A percentile compares a stretch with the other conserved stretches of the same genome.
Evolutionary conservation across 2,888 invertebrate species (phyloP).

Genomic region (Nymphalis c-album): DNA sequence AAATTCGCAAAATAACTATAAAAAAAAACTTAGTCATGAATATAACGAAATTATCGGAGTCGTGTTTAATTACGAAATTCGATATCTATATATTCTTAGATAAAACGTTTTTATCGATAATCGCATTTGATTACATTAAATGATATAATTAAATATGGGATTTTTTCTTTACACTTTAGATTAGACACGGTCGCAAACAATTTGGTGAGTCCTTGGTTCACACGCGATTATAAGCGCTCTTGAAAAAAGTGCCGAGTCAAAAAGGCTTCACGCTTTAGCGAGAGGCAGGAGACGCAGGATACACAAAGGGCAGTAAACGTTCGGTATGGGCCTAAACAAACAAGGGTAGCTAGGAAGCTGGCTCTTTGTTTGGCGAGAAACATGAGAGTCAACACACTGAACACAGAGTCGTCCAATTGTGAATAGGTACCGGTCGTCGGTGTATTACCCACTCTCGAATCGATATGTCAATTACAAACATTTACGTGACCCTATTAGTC

Average conservation of each 20-base stretch:
- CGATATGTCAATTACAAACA: conserved; percentile 33
- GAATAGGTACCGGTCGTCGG: conserved; percentile 28
- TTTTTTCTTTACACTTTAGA: conserved; percentile 19
- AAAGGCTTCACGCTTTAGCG: conserved; percentile 77
- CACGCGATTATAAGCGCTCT: conserved; percentile 71
- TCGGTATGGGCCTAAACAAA: conserved; percentile 79
- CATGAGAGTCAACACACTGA: conserved; percentile 75
- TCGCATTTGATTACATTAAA: conserved; percentile 8
- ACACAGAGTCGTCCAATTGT: conserved; percentile 39
- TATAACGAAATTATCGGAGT: neutral
- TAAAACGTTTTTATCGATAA: neutral
- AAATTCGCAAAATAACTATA: no score
- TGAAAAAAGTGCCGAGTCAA: conserved; percentile 79
- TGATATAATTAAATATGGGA: conserved; percentile 3
- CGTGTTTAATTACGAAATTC: neutral
- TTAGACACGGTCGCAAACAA: conserved; percentile 28
- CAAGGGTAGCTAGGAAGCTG: conserved; percentile 81
- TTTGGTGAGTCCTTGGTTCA: conserved; percentile 45
- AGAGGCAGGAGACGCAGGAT: conserved; percentile 61
- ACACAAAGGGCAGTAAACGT: conserved; percentile 80
- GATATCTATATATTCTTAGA: neutral
- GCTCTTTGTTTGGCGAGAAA: conserved; percentile 77
- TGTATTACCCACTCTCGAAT: conserved; percentile 30
- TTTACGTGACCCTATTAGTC: conserved; percentile 17
- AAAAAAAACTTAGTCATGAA: no score